A percentile compares a stretch with the other conserved stretches of the same genome.
phyloP scores from a whole-genome alignment of 2,113 vertebrate genomes.

The Solenodon paradoxus region DNA sequence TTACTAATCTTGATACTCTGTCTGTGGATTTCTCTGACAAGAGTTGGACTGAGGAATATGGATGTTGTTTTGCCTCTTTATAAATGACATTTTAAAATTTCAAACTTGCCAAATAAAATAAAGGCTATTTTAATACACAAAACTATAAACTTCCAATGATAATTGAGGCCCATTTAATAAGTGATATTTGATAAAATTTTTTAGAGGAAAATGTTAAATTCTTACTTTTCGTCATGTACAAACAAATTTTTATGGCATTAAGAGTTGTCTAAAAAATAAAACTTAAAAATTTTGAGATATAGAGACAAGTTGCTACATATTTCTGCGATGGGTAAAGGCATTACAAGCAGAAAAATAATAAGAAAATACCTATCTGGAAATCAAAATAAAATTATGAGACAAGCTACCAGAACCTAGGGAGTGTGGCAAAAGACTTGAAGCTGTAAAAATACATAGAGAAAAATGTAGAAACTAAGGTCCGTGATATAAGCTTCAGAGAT shows the following conservation, averaged over 20 bases:
- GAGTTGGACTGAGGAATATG: not conserved
- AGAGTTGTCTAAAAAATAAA: not conserved
- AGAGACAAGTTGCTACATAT: not conserved
- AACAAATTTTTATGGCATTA: not conserved
- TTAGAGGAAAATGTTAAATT: not conserved
- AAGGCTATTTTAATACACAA: not conserved
- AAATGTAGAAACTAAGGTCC: too few relatives aligned
- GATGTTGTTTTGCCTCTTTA: not conserved
- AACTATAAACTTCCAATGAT: not conserved
- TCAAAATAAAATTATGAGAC: too few relatives aligned
- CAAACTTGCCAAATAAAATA: too few relatives aligned
- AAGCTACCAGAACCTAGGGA: too few relatives aligned
- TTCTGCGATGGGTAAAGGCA: not conserved
- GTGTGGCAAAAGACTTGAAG: too few relatives aligned
- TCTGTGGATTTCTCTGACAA: not conserved
- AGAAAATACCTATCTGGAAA: too few relatives aligned
- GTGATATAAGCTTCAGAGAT: too few relatives aligned
- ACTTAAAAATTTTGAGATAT: not conserved
- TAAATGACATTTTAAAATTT: not conserved
- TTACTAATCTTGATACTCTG: too few relatives aligned
- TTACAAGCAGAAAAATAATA: not conserved
- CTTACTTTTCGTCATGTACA: not conserved
- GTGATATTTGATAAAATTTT: not conserved
- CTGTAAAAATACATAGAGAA: too few relatives aligned
- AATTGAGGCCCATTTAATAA: not conserved